Evolutionary conservation across 1,140 invertebrate species (phyloP).

Genomic region (Phortica variegata): DNA sequence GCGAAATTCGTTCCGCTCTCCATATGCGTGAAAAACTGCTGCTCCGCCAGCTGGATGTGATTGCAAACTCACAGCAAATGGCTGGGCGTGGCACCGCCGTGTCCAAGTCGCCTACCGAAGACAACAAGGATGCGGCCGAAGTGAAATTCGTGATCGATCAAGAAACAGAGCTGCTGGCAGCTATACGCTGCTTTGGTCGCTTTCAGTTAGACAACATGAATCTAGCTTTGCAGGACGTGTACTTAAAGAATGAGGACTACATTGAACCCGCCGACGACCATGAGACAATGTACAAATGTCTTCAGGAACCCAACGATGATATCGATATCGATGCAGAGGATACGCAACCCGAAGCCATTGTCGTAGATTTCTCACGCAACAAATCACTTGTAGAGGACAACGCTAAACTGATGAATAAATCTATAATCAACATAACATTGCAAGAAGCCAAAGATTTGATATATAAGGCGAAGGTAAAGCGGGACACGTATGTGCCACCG

Average conservation of each 20-base stretch:
- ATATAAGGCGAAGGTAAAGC: constrained; percentile 32
- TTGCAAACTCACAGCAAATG: constrained; percentile 59
- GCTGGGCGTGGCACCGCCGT: no score
- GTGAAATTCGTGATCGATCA: constrained; percentile 54
- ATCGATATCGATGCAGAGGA: constrained; percentile 29
- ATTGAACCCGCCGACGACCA: constrained; percentile 48
- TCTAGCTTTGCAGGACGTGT: constrained; percentile 37
- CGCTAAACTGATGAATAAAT: constrained; percentile 37
- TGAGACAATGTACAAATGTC: constrained; percentile 58
- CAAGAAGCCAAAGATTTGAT: constrained; percentile 50
- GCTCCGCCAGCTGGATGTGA: constrained; percentile 60
- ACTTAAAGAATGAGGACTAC: constrained; percentile 46
- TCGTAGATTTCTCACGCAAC: constrained; percentile 60
- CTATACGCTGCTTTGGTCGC: constrained; percentile 59
- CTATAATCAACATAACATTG: constrained; percentile 51
- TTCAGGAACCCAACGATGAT: constrained; percentile 28
- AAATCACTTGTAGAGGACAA: constrained; percentile 38
- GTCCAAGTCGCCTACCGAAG: constrained; percentile 2
- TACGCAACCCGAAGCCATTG: constrained; percentile 57
- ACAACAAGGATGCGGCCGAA: constrained; percentile 8
- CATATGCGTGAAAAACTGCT: constrained; percentile 60
- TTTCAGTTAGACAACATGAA: constrained; percentile 56
- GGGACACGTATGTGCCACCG: constrained; percentile 34
- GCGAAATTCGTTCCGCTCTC: constrained; percentile 56
- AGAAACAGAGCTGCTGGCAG: constrained; percentile 52